A percentile compares a stretch with the other conserved stretches of the same genome.
phyloP scores from a whole-genome alignment of 1,140 invertebrate genomes.

The Diprion similis region DNA sequence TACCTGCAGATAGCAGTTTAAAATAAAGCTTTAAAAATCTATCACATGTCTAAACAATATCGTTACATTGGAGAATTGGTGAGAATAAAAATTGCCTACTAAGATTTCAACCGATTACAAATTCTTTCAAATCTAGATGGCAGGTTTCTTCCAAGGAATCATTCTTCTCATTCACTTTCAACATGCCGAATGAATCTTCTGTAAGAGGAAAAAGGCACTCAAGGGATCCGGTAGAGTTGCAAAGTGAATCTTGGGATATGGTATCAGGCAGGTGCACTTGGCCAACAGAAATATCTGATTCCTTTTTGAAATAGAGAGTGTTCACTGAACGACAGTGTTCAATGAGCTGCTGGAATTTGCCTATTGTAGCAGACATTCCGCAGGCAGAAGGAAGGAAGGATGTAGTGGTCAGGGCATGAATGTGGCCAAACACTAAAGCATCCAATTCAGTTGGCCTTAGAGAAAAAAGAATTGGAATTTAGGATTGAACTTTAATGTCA shows the following conservation, averaged over 20 bases:
- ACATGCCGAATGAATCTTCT: slow-evolving; percentile 26
- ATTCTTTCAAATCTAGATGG: no score
- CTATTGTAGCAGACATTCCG: slow-evolving; percentile 36
- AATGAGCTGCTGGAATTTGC: slow-evolving; percentile 47
- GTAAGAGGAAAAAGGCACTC: slow-evolving; percentile 36
- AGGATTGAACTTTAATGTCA: background rate
- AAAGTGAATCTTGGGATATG: slow-evolving; percentile 41
- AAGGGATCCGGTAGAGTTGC: slow-evolving; percentile 36
- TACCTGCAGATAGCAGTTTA: background rate
- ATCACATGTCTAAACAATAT: background rate
- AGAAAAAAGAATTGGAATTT: slow-evolving; percentile 1
- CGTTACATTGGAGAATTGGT: background rate
- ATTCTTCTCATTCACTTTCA: no score
- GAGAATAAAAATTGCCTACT: background rate
- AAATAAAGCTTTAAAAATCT: background rate
- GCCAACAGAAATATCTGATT: slow-evolving; percentile 22
- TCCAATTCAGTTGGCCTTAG: slow-evolving; percentile 73
- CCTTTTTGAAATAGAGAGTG: slow-evolving; percentile 28
- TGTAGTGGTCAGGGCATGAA: slow-evolving; percentile 70
- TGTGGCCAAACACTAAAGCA: slow-evolving; percentile 76
- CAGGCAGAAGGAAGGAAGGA: slow-evolving; percentile 26
- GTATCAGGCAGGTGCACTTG: slow-evolving; percentile 40
- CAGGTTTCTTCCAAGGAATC: no score
- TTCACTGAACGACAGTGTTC: slow-evolving; percentile 40
- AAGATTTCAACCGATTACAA: slow-evolving; percentile 3